Evolutionary conservation across 2,113 vertebrate species (phyloP).

Genomic region (Phaetusa simplex): DNA sequence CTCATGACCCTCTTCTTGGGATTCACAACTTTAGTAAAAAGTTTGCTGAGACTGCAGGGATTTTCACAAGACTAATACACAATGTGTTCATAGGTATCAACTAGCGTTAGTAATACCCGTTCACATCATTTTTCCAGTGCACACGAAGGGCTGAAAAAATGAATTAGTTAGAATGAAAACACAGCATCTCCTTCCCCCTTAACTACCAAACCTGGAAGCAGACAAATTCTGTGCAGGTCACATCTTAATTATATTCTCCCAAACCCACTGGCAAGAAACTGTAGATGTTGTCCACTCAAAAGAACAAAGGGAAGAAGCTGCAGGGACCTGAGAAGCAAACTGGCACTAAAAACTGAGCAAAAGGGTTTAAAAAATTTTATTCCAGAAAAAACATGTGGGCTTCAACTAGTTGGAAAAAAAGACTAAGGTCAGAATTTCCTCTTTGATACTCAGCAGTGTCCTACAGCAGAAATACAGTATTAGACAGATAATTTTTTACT

Average conservation of each 20-base stretch:
- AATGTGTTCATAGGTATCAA: not conserved
- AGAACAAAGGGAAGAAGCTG: not conserved
- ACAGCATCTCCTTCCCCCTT: not conserved
- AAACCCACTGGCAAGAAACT: not conserved
- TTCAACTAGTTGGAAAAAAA: not conserved
- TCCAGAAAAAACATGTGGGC: not conserved
- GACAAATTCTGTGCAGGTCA: not conserved
- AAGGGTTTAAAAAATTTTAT: not conserved
- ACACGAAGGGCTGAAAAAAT: not conserved
- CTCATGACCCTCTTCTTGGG: not conserved
- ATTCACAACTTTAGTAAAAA: not conserved
- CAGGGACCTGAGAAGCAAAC: not conserved
- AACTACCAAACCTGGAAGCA: not conserved
- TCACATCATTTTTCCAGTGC: not conserved
- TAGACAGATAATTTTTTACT: not conserved
- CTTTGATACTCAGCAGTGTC: not conserved
- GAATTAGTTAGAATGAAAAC: not conserved
- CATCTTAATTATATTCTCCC: not conserved
- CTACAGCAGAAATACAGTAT: not conserved
- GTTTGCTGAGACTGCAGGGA: not conserved
- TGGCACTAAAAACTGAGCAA: not conserved
- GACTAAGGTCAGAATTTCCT: not conserved
- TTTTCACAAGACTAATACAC: not conserved
- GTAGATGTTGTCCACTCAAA: not conserved
- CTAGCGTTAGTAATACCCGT: not conserved